Percentiles rank a stretch among this genome's conserved stretches.
These are phyloP conservation scores for Heterochromis multidens DNA, from an alignment of 2,113 vertebrate genomes.

Conservation along the genomic window DNA sequence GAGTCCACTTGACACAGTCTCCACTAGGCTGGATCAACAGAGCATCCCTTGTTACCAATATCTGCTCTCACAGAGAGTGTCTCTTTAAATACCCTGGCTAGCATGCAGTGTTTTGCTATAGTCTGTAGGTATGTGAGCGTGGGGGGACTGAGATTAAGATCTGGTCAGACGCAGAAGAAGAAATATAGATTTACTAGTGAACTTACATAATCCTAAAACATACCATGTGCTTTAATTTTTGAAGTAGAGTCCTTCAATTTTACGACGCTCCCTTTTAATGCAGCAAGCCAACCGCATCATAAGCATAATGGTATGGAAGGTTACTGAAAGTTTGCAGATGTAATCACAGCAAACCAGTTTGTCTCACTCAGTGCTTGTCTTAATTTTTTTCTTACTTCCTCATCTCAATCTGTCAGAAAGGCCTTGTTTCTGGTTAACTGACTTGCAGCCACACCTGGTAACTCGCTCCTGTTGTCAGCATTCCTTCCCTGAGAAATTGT, in stretches of 20 bases:
- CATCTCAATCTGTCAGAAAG: slow-evolving; percentile 62
- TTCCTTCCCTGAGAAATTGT: slow-evolving; percentile 80
- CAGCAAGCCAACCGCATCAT: neutral
- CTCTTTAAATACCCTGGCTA: slow-evolving; percentile 46
- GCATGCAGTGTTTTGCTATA: slow-evolving; percentile 39
- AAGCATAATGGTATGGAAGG: neutral
- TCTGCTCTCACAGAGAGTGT: slow-evolving; percentile 40
- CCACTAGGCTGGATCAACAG: slow-evolving; percentile 67
- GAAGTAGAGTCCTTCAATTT: neutral
- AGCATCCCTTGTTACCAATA: slow-evolving; percentile 56
- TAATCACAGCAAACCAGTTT: slow-evolving; percentile 42
- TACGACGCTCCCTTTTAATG: neutral
- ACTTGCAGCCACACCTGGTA: slow-evolving; percentile 84
- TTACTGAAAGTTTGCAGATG: neutral
- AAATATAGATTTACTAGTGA: neutral
- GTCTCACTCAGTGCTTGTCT: slow-evolving; percentile 6
- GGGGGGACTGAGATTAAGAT: neutral
- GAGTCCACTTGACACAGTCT: slow-evolving; percentile 70
- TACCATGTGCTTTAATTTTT: neutral
- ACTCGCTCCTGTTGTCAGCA: slow-evolving; percentile 78
- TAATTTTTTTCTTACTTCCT: slow-evolving; percentile 24
- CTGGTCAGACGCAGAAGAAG: neutral
- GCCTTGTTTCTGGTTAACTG: slow-evolving; percentile 79
- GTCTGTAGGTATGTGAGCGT: neutral
- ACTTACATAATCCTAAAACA: neutral